Conservation (phyloP, 1,140 invertebrate genomes). For the Eupristina koningsbergeri region DNA sequence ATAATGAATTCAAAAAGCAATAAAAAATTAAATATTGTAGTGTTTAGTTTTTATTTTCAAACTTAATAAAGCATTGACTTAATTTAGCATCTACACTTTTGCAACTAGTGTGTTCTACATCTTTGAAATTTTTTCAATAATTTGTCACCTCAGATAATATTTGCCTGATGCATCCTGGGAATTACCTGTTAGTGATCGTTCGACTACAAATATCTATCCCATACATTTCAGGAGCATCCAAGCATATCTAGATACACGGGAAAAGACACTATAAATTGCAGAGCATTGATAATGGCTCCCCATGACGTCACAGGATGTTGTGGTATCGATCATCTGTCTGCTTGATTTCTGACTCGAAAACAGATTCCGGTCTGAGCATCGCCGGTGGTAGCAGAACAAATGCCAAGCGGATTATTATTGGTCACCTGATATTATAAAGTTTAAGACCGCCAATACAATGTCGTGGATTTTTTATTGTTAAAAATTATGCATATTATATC, state of each 20-base stretch:
- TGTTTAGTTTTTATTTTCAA: no score
- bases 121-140: neutral
- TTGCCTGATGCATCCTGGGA: neutral
- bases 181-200: neutral
- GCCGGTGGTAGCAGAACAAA: neutral
- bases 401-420: neutral
- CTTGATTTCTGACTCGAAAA: constrained; percentile 38
- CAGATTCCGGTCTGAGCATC: neutral
- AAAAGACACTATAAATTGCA: constrained; percentile 28
- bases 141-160: neutral
- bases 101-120: neutral
- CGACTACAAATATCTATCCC: neutral
- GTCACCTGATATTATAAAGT: constrained; percentile 21
- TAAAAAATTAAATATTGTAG: no score
- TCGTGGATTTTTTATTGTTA: no score
- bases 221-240: no score
- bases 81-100: neutral
- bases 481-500: no score
- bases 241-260: neutral
- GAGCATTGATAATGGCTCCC: neutral
- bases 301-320: constrained; percentile 11
- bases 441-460: neutral
- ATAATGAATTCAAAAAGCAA: no score
- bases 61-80: no score
- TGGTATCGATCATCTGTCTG: constrained; percentile 41